Percentiles rank a stretch among this genome's conserved stretches.
phyloP scores from a whole-genome alignment of 2,888 invertebrate species.

The Pollenia angustigena region DNA sequence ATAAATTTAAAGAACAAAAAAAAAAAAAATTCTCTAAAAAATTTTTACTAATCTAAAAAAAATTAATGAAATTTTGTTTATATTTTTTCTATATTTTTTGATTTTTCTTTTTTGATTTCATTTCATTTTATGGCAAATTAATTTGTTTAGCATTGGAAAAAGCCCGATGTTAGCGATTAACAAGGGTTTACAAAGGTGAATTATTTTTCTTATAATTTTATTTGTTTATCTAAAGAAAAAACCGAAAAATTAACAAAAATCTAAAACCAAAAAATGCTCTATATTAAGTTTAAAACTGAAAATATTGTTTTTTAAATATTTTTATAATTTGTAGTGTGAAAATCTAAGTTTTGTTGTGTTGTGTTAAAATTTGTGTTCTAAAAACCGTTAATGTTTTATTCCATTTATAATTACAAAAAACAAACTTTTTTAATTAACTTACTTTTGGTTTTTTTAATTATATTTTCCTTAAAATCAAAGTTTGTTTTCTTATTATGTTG shows the following conservation, averaged over 20 bases:
- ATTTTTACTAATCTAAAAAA: conserved; percentile 65
- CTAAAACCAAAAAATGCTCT: conserved; percentile 35
- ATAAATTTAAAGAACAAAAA: background rate
- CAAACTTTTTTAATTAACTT: conserved; percentile 24
- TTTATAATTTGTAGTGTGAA: conserved; percentile 66
- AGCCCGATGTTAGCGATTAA: conserved; percentile 92
- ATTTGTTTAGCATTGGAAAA: conserved; percentile 89
- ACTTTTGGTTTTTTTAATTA: conserved; percentile 2
- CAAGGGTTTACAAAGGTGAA: conserved; percentile 93
- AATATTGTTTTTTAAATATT: conserved; percentile 50
- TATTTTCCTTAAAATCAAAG: conserved; percentile 45
- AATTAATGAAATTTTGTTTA: conserved; percentile 63
- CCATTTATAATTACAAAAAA: conserved; percentile 13
- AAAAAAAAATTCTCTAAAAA: conserved; percentile 29
- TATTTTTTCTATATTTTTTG: conserved; percentile 72
- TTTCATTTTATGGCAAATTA: conserved; percentile 82
- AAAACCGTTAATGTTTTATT: conserved; percentile 29
- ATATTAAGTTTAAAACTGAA: conserved; percentile 45
- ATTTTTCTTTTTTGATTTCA: conserved; percentile 74
- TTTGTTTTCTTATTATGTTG: conserved; percentile 46
- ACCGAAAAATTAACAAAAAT: conserved; percentile 29
- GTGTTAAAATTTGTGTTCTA: conserved; percentile 42
- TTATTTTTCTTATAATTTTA: conserved; percentile 84
- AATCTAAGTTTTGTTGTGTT: conserved; percentile 66
- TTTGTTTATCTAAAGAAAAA: conserved; percentile 69